A percentile compares a stretch with the other conserved stretches of the same genome.
Evolutionary conservation across 2,113 vertebrate species (phyloP).

Genomic region (Anarhynchus alexandrinus): DNA sequence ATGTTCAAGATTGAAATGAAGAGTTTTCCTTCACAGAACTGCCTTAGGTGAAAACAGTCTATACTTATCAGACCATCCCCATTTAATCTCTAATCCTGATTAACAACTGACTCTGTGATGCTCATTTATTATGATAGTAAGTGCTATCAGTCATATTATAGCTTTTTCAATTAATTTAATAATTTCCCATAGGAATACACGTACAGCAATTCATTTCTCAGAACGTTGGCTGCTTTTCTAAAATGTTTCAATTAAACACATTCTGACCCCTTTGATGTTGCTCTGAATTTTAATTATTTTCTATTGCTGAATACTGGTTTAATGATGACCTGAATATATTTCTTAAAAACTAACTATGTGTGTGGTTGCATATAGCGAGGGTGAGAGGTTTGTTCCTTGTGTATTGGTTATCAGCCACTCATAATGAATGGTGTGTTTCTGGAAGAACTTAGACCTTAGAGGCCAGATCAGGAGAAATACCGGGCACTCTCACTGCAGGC

Average conservation of each 20-base stretch:
- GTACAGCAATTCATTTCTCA: neutral
- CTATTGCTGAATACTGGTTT: neutral
- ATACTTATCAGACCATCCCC: neutral
- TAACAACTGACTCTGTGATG: neutral
- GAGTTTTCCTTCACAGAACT: neutral
- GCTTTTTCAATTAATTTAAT: constrained; percentile 10
- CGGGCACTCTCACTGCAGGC: neutral
- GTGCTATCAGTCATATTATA: neutral
- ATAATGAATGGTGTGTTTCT: neutral
- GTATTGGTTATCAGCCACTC: neutral
- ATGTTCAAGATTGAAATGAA: neutral
- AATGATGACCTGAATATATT: neutral
- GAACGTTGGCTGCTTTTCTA: neutral
- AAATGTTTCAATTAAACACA: neutral
- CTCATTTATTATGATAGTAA: neutral
- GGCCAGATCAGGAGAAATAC: neutral
- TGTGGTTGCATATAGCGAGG: neutral
- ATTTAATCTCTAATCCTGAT: constrained; percentile 15
- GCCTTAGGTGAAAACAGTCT: neutral
- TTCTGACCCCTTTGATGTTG: neutral
- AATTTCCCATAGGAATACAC: neutral
- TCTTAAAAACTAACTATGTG: neutral
- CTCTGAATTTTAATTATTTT: constrained; percentile 27
- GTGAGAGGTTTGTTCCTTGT: neutral
- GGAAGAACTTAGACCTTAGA: neutral